These are phyloP conservation scores for Pipistrellus pipistrellus DNA, from an alignment of 2,797 vertebrate species.

Conservation along the genomic window DNA sequence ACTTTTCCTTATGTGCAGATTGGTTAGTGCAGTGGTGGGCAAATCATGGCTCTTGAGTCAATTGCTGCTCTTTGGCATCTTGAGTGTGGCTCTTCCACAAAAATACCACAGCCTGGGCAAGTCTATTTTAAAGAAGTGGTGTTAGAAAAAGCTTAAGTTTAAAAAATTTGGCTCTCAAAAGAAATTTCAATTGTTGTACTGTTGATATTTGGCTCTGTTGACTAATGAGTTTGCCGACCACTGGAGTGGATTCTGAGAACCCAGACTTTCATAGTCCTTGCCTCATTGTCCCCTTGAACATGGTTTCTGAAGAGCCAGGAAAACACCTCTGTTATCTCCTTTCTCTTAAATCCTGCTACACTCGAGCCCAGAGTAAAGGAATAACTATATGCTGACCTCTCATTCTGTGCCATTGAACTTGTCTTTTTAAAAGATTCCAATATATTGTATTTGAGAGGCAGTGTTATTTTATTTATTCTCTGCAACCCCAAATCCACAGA, in stretches of 20 bases:
- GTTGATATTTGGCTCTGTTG: too few species aligned
- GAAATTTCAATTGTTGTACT: too few species aligned
- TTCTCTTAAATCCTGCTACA: background rate
- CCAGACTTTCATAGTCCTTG: background rate
- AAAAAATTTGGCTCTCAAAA: too few species aligned
- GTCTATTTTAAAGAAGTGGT: too few species aligned
- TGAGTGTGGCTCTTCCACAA: too few species aligned
- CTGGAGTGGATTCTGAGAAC: background rate
- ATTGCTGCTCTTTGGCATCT: too few species aligned
- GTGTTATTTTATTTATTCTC: background rate
- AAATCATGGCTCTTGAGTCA: too few species aligned
- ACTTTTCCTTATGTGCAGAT: background rate
- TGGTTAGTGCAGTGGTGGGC: background rate
- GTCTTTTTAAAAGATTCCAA: background rate
- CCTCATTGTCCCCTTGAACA: background rate
- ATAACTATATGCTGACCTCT: background rate
- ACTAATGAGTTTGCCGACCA: too few species aligned
- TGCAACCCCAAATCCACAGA: fast-evolving
- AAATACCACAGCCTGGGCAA: too few species aligned
- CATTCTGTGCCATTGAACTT: background rate
- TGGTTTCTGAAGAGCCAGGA: background rate
- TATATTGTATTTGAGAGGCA: background rate
- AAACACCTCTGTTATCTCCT: background rate
- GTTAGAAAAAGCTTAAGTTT: too few species aligned
- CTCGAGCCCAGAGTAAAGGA: background rate